These are phyloP conservation scores for Pseudorhombus dupliciocellatus DNA, from an alignment of 2,113 vertebrate species.

Conservation along the genomic window DNA sequence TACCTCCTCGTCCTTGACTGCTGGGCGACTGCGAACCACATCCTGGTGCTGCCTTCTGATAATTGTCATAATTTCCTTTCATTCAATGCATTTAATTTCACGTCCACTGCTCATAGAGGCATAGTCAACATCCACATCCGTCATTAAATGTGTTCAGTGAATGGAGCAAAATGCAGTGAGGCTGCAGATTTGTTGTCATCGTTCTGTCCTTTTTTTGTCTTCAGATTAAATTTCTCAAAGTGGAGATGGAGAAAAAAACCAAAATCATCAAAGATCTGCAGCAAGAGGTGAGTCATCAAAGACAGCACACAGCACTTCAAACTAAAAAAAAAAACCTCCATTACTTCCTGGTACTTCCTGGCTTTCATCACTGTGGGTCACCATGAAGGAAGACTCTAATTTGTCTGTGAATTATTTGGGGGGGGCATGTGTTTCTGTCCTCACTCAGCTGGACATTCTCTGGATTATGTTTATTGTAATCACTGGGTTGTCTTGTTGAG, in stretches of 20 bases:
- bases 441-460: slow-evolving; percentile 35
- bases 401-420: background rate
- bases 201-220: slow-evolving; percentile 53
- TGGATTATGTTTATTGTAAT: slow-evolving; percentile 6
- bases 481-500: slow-evolving; percentile 29
- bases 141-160: slow-evolving; percentile 20
- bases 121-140: background rate
- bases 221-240: slow-evolving; percentile 96
- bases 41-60: background rate
- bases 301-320: background rate
- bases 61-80: background rate
- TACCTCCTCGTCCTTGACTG: background rate
- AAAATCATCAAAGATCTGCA: slow-evolving; percentile 98
- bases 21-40: background rate
- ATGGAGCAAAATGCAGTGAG: background rate
- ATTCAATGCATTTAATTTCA: slow-evolving; percentile 6
- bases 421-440: slow-evolving; percentile 4
- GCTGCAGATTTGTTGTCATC: background rate
- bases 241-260: slow-evolving; percentile 97
- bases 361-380: background rate
- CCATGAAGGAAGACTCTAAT: slow-evolving; percentile 4
- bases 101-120: background rate
- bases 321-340: background rate
- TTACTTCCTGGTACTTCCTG: background rate
- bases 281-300: slow-evolving; percentile 88